A percentile compares a stretch with the other conserved stretches of the same genome.
Conservation (phyloP, 2,888 invertebrate genomes). For the Opisthograptis luteolata region DNA sequence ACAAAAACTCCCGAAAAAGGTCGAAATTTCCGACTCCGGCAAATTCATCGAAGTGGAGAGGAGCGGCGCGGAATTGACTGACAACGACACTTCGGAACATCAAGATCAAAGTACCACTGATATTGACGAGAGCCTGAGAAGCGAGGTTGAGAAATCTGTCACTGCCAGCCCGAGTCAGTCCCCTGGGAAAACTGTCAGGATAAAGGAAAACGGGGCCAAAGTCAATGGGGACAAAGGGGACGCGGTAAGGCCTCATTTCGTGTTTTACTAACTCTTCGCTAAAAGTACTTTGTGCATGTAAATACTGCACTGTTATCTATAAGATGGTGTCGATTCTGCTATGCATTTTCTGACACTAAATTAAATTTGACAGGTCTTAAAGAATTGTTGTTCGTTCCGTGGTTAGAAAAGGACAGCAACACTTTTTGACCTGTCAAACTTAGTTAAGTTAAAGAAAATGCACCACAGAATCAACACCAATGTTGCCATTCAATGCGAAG, state of each 20-base stretch:
- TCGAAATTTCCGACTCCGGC: slow-evolving; percentile 79
- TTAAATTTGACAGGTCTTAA: too few species aligned
- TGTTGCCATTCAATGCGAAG: too few species aligned
- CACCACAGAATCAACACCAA: too few species aligned
- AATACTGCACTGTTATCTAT: too few species aligned
- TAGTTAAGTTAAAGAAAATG: too few species aligned
- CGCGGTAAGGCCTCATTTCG: slow-evolving; percentile 50
- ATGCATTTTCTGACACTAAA: too few species aligned
- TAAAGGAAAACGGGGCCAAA: slow-evolving; percentile 75
- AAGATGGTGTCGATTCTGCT: too few species aligned
- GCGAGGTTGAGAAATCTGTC: slow-evolving; percentile 44
- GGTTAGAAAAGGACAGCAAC: too few species aligned
- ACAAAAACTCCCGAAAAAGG: slow-evolving; percentile 71
- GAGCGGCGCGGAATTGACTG: slow-evolving; percentile 44
- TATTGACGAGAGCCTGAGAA: slow-evolving; percentile 39
- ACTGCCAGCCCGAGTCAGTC: slow-evolving; percentile 65
- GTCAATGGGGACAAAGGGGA: slow-evolving; percentile 59
- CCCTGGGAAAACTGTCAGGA: slow-evolving; percentile 74
- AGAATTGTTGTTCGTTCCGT: too few species aligned
- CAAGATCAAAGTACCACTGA: slow-evolving; percentile 40
- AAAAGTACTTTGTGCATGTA: background rate
- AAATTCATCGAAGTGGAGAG: slow-evolving; percentile 82
- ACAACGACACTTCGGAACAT: slow-evolving; percentile 21
- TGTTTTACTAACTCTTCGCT: slow-evolving; percentile 37
- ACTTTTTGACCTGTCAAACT: too few species aligned